These are phyloP conservation scores for Pluvialis apricaria DNA, from an alignment of 2,113 vertebrate species.

Conservation along the genomic window DNA sequence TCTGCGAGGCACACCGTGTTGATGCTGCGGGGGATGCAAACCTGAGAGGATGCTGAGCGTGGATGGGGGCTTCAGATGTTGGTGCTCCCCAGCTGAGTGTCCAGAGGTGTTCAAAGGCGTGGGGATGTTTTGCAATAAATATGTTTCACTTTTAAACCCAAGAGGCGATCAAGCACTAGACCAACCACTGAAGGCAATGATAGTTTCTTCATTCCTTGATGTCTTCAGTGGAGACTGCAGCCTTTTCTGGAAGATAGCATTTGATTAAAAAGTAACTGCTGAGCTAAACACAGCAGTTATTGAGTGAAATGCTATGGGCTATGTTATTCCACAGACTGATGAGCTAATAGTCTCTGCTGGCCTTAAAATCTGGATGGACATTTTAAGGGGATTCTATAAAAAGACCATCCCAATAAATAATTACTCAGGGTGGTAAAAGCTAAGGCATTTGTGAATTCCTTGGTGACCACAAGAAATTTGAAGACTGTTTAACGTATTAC, in stretches of 20 bases:
- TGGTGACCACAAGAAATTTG: slow-evolving; percentile 4
- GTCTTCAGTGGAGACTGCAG: neutral
- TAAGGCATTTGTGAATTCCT: slow-evolving; percentile 35
- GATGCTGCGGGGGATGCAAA: neutral
- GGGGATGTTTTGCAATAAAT: neutral
- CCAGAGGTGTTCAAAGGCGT: neutral
- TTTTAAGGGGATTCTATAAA: slow-evolving; percentile 48
- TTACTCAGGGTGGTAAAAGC: slow-evolving; percentile 41
- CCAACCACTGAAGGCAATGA: neutral
- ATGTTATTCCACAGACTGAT: neutral
- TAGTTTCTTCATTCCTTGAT: neutral
- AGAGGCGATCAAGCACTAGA: neutral
- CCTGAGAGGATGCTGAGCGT: neutral
- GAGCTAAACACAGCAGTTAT: slow-evolving; percentile 39
- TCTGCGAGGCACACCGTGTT: neutral
- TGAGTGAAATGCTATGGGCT: slow-evolving; percentile 20
- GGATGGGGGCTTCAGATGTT: neutral
- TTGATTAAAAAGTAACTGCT: slow-evolving; percentile 34
- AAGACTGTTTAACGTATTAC: neutral
- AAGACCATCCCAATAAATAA: slow-evolving; percentile 52
- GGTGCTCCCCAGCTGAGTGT: neutral
- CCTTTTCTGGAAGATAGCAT: slow-evolving; percentile 1
- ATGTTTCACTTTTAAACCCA: neutral
- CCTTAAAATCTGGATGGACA: slow-evolving; percentile 2
- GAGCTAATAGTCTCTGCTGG: slow-evolving; percentile 25